Evolutionary conservation across 1,140 invertebrate species (phyloP), one percentile per base, ranked within the genome.

Genomic region (Melitaea cinxia): DNA sequence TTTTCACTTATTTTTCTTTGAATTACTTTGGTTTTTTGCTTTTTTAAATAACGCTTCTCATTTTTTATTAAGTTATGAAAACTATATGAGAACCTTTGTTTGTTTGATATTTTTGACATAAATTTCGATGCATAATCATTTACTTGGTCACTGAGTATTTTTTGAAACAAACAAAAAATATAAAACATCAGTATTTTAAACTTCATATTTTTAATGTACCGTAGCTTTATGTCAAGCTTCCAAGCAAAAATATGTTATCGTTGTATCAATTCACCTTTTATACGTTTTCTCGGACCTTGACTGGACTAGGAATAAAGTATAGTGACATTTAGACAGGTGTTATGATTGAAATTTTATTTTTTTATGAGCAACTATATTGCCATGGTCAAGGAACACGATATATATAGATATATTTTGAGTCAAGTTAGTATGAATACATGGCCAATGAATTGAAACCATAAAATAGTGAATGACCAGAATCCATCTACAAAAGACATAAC

Each of bases 301-400:
- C 69, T 54, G 56, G 15, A 42, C 37, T 42, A 17, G 37, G 17
- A 42, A 42, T 65, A 33, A 74, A 88, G 85, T 75, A 76, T 80
- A 77, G 80, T 39, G 33, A 47, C 42, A 47, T 47, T 47, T 47
- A 49, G 63, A 53, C 91, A 91, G 88, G 88, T 91, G 89, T 73
- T 85, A 75, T 89, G 85, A 91, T 91, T 91, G 82, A 81, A 85
- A 82, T 81, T 47, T 88, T 78, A 70, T 89, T 89, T 82, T 82
- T 90, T 88, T 59, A 90, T 88, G 69, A 78, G 45, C 37, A 35
- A 52, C 28, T 23, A n/a, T 14, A 15, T 64, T 39, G 17, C 37
- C 61, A 56, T 7, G 52, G 39, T 56, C 35, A 64, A n/a, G 12
- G 35, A 58, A 19, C n/a, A n/a, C n/a, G n/a, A n/a, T n/a, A n/a